Evolutionary conservation across 2,797 vertebrate species (phyloP).

Genomic region (Smutsia gigantea): DNA sequence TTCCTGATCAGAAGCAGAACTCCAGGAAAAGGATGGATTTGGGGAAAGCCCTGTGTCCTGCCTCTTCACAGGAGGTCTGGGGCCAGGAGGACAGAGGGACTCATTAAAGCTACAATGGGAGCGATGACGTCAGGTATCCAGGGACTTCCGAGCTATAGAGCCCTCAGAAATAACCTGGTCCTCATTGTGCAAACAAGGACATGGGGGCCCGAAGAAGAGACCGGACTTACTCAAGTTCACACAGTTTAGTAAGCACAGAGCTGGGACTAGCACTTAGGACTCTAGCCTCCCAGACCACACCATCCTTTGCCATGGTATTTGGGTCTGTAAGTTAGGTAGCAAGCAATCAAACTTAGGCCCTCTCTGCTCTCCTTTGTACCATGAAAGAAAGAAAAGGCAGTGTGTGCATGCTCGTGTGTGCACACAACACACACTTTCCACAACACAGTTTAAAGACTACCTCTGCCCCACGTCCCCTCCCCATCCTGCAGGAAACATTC

Average conservation of each 20-base stretch:
- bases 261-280: not conserved
- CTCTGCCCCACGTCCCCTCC: not conserved
- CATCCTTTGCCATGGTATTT: not conserved
- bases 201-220: not conserved
- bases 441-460: not conserved
- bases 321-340: not conserved
- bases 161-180: not conserved
- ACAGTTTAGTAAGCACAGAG: not conserved
- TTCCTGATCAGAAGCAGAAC: constrained; percentile 73
- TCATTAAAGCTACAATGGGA: constrained; percentile 60
- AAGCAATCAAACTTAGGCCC: not conserved
- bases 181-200: not conserved
- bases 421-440: not conserved
- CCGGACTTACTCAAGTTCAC: not conserved
- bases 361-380: not conserved
- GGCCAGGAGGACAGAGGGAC: not conserved
- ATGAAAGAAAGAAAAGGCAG: not conserved
- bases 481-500: not conserved
- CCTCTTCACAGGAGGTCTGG: constrained; percentile 69
- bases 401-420: rapidly evolving
- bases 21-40: constrained; percentile 77
- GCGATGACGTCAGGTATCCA: constrained; percentile 23
- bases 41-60: constrained; percentile 71
- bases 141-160: not conserved
- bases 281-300: not conserved